Conservation (phyloP, 2,888 invertebrate genomes). For the Cosmopolites sordidus region DNA sequence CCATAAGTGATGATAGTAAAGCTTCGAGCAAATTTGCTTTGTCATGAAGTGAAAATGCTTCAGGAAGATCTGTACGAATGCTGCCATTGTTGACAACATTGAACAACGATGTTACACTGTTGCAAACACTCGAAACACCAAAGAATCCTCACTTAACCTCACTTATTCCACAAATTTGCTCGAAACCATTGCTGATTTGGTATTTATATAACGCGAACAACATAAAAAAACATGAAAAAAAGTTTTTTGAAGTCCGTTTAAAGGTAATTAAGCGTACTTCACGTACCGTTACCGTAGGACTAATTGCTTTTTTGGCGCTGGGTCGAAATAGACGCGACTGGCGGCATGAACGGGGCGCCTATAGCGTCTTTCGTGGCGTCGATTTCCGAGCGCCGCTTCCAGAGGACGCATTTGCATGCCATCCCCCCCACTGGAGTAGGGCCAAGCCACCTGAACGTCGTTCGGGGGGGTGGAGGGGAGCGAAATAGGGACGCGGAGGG, state of each 20-base stretch:
- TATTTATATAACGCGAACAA: no score
- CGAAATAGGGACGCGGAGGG: conserved; percentile 10
- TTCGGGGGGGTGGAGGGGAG: conserved; percentile 3
- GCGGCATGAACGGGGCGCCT: conserved; percentile 26
- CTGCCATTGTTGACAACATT: no score
- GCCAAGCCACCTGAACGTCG: conserved; percentile 21
- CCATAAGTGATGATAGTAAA: no score
- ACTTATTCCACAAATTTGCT: not conserved
- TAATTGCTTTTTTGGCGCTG: not conserved
- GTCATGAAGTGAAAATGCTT: no score
- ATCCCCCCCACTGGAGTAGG: conserved; percentile 24
- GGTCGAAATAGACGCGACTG: conserved; percentile 14
- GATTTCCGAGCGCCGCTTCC: conserved; percentile 29
- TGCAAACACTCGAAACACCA: not conserved
- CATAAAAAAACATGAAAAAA: no score
- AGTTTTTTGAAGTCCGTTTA: no score
- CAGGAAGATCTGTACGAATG: no score
- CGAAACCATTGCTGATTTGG: not conserved
- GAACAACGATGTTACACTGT: no score
- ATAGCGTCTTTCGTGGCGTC: conserved; percentile 27
- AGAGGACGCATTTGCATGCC: conserved; percentile 28
- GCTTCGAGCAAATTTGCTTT: no score
- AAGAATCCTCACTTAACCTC: not conserved
- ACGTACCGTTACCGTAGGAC: conserved; percentile 1
- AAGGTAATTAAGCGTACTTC: not conserved